Percentiles rank a stretch among this genome's conserved stretches.
Evolutionary conservation across 2,113 vertebrate species (phyloP).

Genomic region (Corythoichthys haematopterus): DNA sequence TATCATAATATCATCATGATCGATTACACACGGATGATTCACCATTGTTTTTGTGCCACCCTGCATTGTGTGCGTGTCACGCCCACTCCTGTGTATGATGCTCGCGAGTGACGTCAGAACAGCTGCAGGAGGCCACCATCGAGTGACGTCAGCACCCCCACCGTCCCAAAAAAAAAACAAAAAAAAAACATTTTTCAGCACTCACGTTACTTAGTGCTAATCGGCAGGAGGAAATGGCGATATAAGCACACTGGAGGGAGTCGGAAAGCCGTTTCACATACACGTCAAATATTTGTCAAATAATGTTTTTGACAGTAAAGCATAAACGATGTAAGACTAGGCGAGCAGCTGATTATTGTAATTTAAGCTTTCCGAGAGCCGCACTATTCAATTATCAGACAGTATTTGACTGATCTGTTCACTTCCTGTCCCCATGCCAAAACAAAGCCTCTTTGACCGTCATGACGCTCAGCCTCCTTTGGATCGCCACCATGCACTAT

Average conservation of each 20-base stretch:
- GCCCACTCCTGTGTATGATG: conserved; percentile 23
- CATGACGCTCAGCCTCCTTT: conserved; percentile 3
- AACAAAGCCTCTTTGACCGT: conserved; percentile 34
- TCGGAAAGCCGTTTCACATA: neutral
- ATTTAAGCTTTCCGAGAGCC: neutral
- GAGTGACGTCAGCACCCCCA: conserved; percentile 44
- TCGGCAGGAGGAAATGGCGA: neutral
- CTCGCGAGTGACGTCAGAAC: conserved; percentile 51
- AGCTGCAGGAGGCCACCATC: conserved; percentile 40
- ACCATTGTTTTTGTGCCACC: neutral
- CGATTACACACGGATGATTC: neutral
- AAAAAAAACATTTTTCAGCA: neutral
- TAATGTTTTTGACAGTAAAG: neutral
- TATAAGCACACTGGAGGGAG: neutral
- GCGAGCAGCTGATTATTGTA: neutral
- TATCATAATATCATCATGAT: neutral
- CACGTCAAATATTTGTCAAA: too few species aligned
- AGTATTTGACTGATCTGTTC: neutral
- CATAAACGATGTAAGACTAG: neutral
- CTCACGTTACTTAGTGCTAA: neutral
- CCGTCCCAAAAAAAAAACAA: neutral
- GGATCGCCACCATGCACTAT: neutral
- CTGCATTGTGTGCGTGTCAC: neutral
- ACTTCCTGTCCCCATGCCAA: conserved; percentile 15
- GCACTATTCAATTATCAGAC: neutral